Percentiles rank a stretch among this genome's conserved stretches.
Conservation (phyloP, 2,113 vertebrate genomes). For the Ursus arctos region DNA sequence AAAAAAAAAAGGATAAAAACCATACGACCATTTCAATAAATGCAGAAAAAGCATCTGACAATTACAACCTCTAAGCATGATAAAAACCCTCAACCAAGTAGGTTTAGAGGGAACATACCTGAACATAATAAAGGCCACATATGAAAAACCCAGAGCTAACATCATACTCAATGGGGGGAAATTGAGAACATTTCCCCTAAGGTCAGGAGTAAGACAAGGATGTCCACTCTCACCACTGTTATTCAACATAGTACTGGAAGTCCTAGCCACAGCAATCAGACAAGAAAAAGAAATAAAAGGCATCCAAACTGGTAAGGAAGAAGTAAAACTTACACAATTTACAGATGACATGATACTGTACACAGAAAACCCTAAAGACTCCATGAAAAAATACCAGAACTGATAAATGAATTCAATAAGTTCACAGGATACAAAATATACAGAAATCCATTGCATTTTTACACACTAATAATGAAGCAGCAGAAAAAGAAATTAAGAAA, state of each 20-base stretch:
- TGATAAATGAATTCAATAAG: background rate
- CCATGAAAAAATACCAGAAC: background rate
- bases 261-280: background rate
- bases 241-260: background rate
- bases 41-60: background rate
- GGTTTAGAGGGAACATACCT: background rate
- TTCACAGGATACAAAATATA: background rate
- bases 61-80: background rate
- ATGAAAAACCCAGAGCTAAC: background rate
- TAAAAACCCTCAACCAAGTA: background rate
- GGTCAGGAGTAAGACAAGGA: background rate
- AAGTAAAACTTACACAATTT: background rate
- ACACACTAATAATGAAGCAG: background rate
- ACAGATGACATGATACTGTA: background rate
- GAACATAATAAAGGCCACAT: background rate
- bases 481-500: background rate
- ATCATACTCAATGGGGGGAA: background rate
- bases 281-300: background rate
- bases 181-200: background rate
- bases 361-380: background rate
- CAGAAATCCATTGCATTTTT: background rate
- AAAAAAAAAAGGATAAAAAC: background rate
- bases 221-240: background rate
- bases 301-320: background rate
- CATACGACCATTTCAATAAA: background rate